These are phyloP conservation scores for Steatornis caripensis DNA, from an alignment of 2,113 vertebrate species.

Conservation along the genomic window DNA sequence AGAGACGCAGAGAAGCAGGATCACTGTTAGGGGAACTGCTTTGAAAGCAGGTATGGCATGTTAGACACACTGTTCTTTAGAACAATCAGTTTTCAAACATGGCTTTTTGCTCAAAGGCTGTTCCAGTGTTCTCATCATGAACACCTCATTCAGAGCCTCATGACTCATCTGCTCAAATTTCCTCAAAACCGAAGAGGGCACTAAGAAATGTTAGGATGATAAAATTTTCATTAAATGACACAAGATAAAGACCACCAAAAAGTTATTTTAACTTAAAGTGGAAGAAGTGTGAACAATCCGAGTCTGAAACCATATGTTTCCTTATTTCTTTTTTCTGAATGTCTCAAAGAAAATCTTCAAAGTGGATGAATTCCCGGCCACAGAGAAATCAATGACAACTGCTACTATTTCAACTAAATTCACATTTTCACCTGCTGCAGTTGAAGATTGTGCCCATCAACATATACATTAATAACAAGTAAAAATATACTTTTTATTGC, in stretches of 20 bases:
- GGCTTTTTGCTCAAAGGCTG: constrained; percentile 13
- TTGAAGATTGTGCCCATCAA: neutral
- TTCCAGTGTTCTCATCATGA: constrained; percentile 11
- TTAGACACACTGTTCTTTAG: neutral
- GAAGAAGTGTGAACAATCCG: neutral
- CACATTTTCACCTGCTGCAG: neutral
- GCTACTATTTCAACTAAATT: neutral
- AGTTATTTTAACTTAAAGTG: neutral
- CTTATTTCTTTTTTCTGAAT: neutral
- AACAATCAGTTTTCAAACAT: neutral
- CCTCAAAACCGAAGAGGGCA: neutral
- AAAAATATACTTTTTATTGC: too few species aligned
- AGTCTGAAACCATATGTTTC: neutral
- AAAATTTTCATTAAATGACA: neutral
- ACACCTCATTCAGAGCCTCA: neutral
- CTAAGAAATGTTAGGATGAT: neutral
- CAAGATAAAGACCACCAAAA: neutral
- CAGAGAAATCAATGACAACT: neutral
- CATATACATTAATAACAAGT: too few species aligned
- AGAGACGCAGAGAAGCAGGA: neutral
- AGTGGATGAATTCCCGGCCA: neutral
- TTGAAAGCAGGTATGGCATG: neutral
- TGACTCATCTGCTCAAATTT: neutral
- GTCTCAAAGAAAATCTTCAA: neutral
- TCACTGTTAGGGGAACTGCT: neutral